Percentiles rank a stretch among this genome's conserved stretches.
These are phyloP conservation scores for Lasioglossum baleicum DNA, from an alignment of 1,140 invertebrate genomes.

Conservation along the genomic window DNA sequence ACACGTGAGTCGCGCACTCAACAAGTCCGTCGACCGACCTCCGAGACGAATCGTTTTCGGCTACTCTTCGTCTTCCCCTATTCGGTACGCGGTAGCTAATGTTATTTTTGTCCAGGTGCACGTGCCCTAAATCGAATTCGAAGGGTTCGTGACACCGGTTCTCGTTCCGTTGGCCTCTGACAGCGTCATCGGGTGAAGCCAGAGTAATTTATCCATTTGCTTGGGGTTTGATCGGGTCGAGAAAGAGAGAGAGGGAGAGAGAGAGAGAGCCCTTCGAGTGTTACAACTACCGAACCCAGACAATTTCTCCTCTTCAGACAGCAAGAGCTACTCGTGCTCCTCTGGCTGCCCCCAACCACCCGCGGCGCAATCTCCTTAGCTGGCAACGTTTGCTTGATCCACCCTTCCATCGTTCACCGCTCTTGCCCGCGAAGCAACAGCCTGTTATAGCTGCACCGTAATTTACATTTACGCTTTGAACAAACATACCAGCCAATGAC, in stretches of 20 bases:
- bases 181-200: constrained; percentile 4
- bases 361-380: constrained; percentile 40
- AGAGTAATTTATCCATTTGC: constrained; percentile 53
- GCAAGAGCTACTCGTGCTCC: constrained; percentile 7
- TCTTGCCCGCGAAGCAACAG: constrained; percentile 33
- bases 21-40: background rate
- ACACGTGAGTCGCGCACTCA: background rate
- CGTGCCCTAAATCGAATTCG: constrained; percentile 23
- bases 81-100: background rate
- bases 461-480: constrained; percentile 54
- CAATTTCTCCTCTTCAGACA: constrained; percentile 21
- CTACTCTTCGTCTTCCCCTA: background rate
- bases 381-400: constrained; percentile 40
- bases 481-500: constrained; percentile 41
- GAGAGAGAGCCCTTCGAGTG: constrained; percentile 16
- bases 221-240: constrained; percentile 37
- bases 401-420: constrained; percentile 1
- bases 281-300: constrained; percentile 40
- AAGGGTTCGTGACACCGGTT: constrained; percentile 5
- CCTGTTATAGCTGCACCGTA: constrained; percentile 46
- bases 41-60: constrained; percentile 8
- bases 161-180: background rate
- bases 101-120: constrained; percentile 19
- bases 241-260: too few relatives aligned
- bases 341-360: background rate